Evolutionary conservation across 2,888 invertebrate species (phyloP).

Genomic region (Ichneumon xanthorius): DNA sequence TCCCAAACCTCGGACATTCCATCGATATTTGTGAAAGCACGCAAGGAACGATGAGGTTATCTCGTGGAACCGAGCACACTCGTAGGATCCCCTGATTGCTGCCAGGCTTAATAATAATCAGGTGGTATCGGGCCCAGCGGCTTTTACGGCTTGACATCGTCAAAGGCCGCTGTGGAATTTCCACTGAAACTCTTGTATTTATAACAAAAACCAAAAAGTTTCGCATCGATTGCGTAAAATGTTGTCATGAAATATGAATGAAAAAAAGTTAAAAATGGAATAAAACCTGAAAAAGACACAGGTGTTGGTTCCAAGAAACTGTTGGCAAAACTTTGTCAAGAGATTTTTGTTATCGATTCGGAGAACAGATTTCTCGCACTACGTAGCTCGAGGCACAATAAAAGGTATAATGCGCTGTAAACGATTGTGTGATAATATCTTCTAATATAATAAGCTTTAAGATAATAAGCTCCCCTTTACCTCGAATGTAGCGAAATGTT

Average conservation of each 20-base stretch:
- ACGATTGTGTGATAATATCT: too few relatives aligned
- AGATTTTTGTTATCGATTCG: too few relatives aligned
- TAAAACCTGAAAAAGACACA: background rate
- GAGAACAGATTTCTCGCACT: too few relatives aligned
- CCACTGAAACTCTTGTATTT: slow-evolving; percentile 10
- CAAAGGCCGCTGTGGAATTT: background rate
- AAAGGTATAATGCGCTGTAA: too few relatives aligned
- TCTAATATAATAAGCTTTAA: too few relatives aligned
- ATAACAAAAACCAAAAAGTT: background rate
- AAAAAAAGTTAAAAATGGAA: background rate
- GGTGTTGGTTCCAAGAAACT: too few relatives aligned
- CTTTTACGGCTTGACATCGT: background rate
- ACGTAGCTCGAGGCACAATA: too few relatives aligned
- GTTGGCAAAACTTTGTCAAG: too few relatives aligned
- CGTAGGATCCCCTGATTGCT: slow-evolving; percentile 13
- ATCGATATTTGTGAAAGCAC: slow-evolving; percentile 58
- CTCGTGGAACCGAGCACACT: slow-evolving; percentile 24
- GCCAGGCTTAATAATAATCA: slow-evolving; percentile 38
- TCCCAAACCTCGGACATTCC: slow-evolving; percentile 63
- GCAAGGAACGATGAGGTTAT: slow-evolving; percentile 26
- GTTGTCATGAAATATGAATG: background rate
- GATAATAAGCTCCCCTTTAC: too few relatives aligned
- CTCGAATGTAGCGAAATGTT: too few relatives aligned
- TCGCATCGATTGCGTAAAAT: background rate
- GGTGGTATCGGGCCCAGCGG: background rate